Evolutionary conservation across 2,113 vertebrate species (phyloP).

Genomic region (Otis tarda): DNA sequence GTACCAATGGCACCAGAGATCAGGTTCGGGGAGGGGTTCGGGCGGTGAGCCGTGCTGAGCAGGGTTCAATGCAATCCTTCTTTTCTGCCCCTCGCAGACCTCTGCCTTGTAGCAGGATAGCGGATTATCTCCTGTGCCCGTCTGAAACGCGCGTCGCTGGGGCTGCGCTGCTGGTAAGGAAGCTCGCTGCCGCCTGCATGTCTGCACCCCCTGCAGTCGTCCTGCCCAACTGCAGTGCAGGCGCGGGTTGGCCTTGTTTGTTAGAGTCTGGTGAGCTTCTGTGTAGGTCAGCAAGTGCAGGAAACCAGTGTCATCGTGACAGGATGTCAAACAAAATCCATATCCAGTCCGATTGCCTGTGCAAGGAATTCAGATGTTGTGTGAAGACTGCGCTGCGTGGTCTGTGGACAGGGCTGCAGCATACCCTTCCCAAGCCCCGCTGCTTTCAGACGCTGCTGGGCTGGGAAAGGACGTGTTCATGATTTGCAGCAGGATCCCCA

Average conservation of each 20-base stretch:
- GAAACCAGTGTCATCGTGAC: not conserved
- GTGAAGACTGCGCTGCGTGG: no score
- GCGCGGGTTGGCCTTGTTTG: accelerated
- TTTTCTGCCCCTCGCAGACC: not conserved
- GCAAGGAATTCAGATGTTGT: not conserved
- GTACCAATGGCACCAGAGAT: no score
- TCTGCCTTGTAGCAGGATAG: not conserved
- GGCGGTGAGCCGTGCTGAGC: not conserved
- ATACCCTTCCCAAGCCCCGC: not conserved
- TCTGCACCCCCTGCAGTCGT: not conserved
- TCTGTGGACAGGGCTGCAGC: not conserved
- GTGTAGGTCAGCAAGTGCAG: not conserved
- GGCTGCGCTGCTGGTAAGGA: not conserved
- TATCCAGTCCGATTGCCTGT: not conserved
- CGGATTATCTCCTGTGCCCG: not conserved
- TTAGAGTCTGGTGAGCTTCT: not conserved
- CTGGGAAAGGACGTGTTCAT: not conserved
- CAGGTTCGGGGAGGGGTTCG: not conserved
- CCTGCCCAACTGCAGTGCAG: not conserved
- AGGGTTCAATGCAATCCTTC: not conserved
- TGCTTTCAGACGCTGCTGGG: not conserved
- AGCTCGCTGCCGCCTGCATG: not conserved
- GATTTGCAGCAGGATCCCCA: not conserved
- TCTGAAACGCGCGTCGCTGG: accelerated
- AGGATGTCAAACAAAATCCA: not conserved